Base-by-base conservation (phyloP, 2,888 invertebrate genomes). In the Gastrophysa polygoni region DNA sequence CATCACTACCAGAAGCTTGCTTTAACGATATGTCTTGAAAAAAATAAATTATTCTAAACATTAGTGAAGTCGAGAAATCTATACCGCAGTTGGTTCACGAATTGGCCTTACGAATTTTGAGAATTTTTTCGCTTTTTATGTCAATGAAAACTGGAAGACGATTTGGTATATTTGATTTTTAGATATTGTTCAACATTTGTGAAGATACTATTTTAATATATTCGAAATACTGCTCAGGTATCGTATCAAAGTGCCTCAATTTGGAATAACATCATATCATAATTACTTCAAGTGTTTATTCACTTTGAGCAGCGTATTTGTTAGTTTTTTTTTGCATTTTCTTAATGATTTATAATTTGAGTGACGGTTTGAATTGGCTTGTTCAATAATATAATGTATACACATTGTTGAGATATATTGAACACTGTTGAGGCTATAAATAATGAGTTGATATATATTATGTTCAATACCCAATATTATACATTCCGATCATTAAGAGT, bases 141-240 rank as follows among this genome's bases (percentile, higher is more conserved):
- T 52, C 38, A 52, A 52, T 43, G 43, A 24, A 54, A 24, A 21
- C 34, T 54, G 54, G 54, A 54, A 43, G 43, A 54, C 34, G 21
- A 44, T 34, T 43, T 54, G 34, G 2, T 38, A 11, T 52, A 38
- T 52, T 52, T 54, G 17, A 20, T 54, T 54, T 54, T 43, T 43
- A 54, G 24, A 54, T 54, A 43, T 54, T 43, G 43, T 38, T 38
- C 43, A 43, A 54, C 43, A 43, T 20, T 54, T 43, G 28, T 32
- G 16, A 18, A 24, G 14, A 24, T 38, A 38, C 18, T 52, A 54
- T 54, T 17, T 43, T 20, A 52, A 38, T 38, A 24, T 54, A 54
- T 24, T 54, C 43, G 8, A 43, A 54, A 4, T 38, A 21, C 18
- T 24, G 38, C 43, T 54, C 54, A 54, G 16, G 29, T 24, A 43